phyloP scores from a whole-genome alignment of 2,113 vertebrate genomes.

The Drymodes brunneopygia region DNA sequence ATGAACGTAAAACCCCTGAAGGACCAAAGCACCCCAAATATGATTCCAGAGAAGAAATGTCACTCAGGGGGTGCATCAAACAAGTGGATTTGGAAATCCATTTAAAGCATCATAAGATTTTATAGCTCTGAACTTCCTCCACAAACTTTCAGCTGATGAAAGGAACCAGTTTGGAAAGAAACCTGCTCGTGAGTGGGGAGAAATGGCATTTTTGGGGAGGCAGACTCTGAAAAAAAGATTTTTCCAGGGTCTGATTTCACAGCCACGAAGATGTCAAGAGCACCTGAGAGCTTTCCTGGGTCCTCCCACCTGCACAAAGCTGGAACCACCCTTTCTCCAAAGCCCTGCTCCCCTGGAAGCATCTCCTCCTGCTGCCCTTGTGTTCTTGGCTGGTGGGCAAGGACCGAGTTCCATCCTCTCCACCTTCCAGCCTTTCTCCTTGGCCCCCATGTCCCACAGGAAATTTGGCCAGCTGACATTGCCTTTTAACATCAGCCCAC shows the following conservation, averaged over 20 bases:
- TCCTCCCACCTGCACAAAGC: neutral
- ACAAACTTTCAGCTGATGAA: neutral
- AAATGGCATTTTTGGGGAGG: neutral
- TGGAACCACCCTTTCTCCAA: neutral
- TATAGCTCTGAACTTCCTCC: neutral
- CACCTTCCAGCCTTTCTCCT: neutral
- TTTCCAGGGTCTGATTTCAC: neutral
- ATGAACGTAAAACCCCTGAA: neutral
- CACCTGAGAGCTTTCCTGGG: neutral
- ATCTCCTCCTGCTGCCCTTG: neutral
- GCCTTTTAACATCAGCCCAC: neutral
- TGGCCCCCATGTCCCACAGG: neutral
- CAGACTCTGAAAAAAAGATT: neutral
- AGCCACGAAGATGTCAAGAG: neutral
- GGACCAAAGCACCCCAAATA: neutral
- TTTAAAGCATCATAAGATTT: neutral
- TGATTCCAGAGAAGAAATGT: neutral
- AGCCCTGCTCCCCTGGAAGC: neutral
- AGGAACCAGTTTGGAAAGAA: neutral
- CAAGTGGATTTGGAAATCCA: neutral
- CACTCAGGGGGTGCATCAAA: neutral
- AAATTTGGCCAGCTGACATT: neutral
- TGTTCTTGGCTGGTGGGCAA: accelerated
- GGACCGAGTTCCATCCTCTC: neutral
- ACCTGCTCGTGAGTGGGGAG: neutral